A percentile compares a stretch with the other conserved stretches of the same genome.
Conservation (phyloP, 64 coral and sea anemone genomes). For the Montipora capricornis region DNA sequence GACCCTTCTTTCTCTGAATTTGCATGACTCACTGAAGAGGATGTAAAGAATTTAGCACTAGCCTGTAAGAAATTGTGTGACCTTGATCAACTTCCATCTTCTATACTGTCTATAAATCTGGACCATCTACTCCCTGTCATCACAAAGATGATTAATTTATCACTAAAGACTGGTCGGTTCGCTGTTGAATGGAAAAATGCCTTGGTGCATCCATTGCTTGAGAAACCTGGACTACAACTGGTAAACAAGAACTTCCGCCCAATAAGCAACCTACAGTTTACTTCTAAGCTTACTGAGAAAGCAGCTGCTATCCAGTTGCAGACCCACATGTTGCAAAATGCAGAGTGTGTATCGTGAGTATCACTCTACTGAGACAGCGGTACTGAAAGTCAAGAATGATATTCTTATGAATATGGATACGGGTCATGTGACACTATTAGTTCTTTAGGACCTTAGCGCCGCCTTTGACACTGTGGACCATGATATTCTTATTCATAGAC, state of each 20-base stretch:
- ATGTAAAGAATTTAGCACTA: slow-evolving; percentile 23
- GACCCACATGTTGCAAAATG: neutral
- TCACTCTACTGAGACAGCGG: slow-evolving; percentile 24
- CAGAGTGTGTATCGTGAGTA: slow-evolving; percentile 35
- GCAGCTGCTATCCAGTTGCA: neutral
- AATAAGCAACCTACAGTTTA: neutral
- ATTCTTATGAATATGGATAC: slow-evolving; percentile 12
- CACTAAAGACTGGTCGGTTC: slow-evolving; percentile 19
- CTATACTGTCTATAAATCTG: neutral
- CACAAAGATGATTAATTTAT: slow-evolving; percentile 52
- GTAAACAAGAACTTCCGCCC: slow-evolving; percentile 18
- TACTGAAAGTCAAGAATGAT: slow-evolving; percentile 24
- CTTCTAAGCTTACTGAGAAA: slow-evolving; percentile 17
- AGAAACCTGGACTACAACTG: slow-evolving; percentile 31
- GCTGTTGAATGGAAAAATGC: slow-evolving; percentile 17
- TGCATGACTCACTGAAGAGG: too few relatives aligned
- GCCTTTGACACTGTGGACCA: slow-evolving; percentile 13
- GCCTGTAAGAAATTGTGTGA: slow-evolving; percentile 33
- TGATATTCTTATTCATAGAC: too few relatives aligned
- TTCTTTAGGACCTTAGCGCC: too few relatives aligned
- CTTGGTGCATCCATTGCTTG: slow-evolving; percentile 8
- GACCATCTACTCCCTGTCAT: slow-evolving; percentile 16
- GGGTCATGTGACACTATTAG: neutral
- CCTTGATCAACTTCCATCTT: slow-evolving; percentile 45
- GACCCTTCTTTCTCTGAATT: too few relatives aligned